These are phyloP conservation scores for Drosophila prosaltans DNA, from an alignment of 1,140 invertebrate species.

Conservation along the genomic window DNA sequence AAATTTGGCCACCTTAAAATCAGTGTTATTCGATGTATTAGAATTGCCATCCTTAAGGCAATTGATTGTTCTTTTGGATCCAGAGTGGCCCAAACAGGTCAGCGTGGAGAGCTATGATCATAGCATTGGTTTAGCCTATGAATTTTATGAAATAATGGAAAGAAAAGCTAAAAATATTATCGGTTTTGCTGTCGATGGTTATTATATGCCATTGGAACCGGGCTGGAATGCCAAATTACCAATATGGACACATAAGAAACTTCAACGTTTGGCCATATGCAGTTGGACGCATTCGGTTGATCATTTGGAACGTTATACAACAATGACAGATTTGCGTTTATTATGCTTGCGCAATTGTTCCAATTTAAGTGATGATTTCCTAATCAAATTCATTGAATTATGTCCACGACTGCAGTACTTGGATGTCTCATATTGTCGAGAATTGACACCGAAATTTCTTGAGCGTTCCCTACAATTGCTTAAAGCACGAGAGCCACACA, in stretches of 20 bases:
- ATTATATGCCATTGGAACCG: constrained; percentile 67
- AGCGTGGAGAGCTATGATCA: constrained; percentile 67
- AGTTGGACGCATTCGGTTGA: constrained; percentile 61
- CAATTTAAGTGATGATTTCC: constrained; percentile 53
- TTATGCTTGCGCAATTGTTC: constrained; percentile 67
- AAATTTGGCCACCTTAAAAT: constrained; percentile 67
- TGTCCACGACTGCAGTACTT: constrained; percentile 62
- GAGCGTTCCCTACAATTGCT: constrained; percentile 50
- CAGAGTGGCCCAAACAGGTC: constrained; percentile 59
- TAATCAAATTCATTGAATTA: constrained; percentile 60
- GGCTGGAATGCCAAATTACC: constrained; percentile 60
- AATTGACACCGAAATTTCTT: constrained; percentile 58
- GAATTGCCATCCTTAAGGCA: constrained; percentile 59
- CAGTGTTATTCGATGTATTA: constrained; percentile 52
- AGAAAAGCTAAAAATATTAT: constrained; percentile 52
- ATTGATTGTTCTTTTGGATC: constrained; percentile 65
- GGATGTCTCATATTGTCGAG: constrained; percentile 68
- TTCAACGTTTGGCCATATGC: constrained; percentile 63
- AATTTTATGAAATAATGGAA: constrained; percentile 73
- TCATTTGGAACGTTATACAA: constrained; percentile 60
- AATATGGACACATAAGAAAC: constrained; percentile 51
- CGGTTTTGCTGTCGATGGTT: constrained; percentile 69
- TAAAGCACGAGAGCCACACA: constrained; percentile 53
- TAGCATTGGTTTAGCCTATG: constrained; percentile 67
- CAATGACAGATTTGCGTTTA: constrained; percentile 60